These are phyloP conservation scores for Poecilia wingei DNA, from an alignment of 2,797 vertebrate species.

Conservation along the genomic window DNA sequence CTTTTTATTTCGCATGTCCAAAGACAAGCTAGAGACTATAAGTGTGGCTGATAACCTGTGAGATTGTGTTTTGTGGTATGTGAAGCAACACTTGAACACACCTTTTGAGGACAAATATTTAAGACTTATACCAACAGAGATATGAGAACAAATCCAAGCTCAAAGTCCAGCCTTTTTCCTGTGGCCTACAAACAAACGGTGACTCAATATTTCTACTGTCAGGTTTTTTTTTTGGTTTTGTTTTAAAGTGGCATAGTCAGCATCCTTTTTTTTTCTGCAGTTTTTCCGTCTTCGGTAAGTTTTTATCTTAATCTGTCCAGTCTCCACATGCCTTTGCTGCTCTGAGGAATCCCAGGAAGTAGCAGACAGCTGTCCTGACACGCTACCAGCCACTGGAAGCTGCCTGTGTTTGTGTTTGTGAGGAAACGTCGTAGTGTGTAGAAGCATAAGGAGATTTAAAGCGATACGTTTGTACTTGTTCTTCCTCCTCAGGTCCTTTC, in stretches of 20 bases:
- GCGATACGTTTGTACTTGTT: neutral
- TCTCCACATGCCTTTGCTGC: conserved; percentile 63
- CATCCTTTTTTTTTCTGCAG: neutral
- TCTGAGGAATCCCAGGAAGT: conserved; percentile 67
- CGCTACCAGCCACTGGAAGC: conserved; percentile 42
- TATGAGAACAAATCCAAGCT: conserved; percentile 6
- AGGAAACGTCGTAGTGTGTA: conserved; percentile 19
- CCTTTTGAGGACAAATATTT: neutral
- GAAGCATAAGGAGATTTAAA: neutral
- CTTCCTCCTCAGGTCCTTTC: conserved; percentile 88
- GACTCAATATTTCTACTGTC: neutral
- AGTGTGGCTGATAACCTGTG: neutral
- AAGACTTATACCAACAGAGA: neutral
- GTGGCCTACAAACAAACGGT: neutral
- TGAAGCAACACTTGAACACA: neutral
- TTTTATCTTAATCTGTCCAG: conserved; percentile 34
- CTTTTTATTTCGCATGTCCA: neutral
- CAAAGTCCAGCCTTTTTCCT: conserved; percentile 53
- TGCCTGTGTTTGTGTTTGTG: conserved; percentile 42
- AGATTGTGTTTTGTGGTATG: neutral
- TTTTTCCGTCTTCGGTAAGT: neutral
- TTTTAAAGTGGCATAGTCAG: neutral
- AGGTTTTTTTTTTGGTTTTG: neutral
- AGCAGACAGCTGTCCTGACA: conserved; percentile 74
- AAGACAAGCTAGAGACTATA: neutral